Conservation (phyloP, 2,113 vertebrate genomes). For the Podarcis cretensis region DNA sequence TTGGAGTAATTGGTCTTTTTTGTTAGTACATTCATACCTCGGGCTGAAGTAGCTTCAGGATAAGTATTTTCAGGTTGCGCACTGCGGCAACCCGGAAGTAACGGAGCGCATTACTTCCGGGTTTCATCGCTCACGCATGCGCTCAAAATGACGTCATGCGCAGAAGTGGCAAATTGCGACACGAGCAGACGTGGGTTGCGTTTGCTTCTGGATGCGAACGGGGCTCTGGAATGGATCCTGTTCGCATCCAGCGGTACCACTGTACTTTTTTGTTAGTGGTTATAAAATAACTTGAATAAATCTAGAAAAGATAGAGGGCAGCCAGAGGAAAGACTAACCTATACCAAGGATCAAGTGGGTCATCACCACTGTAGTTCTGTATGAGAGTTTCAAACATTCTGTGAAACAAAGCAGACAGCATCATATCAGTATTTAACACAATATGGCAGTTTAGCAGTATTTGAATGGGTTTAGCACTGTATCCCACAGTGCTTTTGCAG, state of each 20-base stretch:
- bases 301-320: neutral
- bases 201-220: too few species aligned
- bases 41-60: too few species aligned
- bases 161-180: too few species aligned
- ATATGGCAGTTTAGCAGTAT: neutral
- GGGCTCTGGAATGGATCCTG: too few species aligned
- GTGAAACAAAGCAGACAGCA: constrained; percentile 27
- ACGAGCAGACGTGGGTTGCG: too few species aligned
- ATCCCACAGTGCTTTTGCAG: neutral
- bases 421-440: neutral
- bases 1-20: too few species aligned
- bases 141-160: too few species aligned
- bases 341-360: constrained; percentile 88
- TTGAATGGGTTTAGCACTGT: neutral
- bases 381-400: constrained; percentile 84
- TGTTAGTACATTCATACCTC: neutral
- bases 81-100: too few species aligned
- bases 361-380: constrained; percentile 79
- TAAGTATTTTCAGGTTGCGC: too few species aligned
- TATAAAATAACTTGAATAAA: neutral
- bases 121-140: too few species aligned
- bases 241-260: too few species aligned
- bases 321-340: constrained; percentile 72
- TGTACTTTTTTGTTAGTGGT: neutral
- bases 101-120: too few species aligned